Evolutionary conservation across 2,797 vertebrate species (phyloP).

Genomic region (Enteromius anoplus): DNA sequence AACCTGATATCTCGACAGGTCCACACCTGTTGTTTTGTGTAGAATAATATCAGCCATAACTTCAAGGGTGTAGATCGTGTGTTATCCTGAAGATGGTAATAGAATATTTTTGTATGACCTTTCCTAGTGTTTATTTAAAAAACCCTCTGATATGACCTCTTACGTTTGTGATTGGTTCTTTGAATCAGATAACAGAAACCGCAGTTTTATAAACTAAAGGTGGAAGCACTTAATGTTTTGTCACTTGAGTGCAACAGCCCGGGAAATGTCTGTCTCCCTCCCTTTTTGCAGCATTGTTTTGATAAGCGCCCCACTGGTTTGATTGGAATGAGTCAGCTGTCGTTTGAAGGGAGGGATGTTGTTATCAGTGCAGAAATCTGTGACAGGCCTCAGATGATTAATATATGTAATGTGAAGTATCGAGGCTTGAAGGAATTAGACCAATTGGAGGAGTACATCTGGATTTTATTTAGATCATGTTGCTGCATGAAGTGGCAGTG

Average conservation of each 20-base stretch:
- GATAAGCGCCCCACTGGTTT: conserved; percentile 63
- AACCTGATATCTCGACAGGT: background rate
- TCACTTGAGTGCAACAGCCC: conserved; percentile 46
- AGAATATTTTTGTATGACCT: conserved; percentile 55
- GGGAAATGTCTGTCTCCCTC: conserved; percentile 15
- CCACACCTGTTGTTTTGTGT: conserved; percentile 17
- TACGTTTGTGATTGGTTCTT: conserved; percentile 37
- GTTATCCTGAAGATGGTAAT: conserved; percentile 22
- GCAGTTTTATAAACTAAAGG: conserved; percentile 31
- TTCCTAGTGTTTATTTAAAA: conserved; percentile 54
- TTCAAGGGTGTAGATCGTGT: background rate
- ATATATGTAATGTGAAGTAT: conserved; percentile 77
- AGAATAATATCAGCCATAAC: conserved; percentile 18
- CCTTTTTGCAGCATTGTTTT: conserved; percentile 57
- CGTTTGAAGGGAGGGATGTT: conserved; percentile 64
- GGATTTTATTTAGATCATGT: conserved; percentile 79
- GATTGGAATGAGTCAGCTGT: conserved; percentile 63
- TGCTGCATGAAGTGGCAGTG: conserved; percentile 73
- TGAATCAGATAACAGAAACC: conserved; percentile 18
- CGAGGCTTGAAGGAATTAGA: conserved; percentile 68
- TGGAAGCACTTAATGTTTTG: conserved; percentile 54
- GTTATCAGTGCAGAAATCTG: conserved; percentile 76
- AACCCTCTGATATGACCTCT: conserved; percentile 30
- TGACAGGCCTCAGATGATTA: conserved; percentile 76
- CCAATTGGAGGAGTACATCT: conserved; percentile 74